Evolutionary conservation across 2,888 invertebrate genomes (phyloP), one percentile per base, ranked within the genome.

Genomic region (Chironomus tentans): DNA sequence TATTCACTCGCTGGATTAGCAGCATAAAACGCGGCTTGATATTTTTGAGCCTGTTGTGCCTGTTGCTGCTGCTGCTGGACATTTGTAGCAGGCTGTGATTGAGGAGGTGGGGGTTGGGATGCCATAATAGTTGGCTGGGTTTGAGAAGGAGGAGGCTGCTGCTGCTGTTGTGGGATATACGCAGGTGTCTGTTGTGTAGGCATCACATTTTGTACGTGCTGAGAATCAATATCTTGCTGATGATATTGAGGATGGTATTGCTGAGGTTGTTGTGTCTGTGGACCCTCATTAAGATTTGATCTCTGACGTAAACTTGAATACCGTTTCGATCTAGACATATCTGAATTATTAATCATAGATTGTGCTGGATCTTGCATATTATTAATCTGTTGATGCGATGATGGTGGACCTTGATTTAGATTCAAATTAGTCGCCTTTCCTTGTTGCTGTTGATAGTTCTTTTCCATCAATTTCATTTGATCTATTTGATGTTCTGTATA

Each of bases 241-340:
- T 78, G 78, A 28, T 71, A 61, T 61, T 71, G 71, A 1, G 50
- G 50, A 28, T 24, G 69, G 15, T 38, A 47, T 4, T 38, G 47
- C 7, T 38, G 47, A 15, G 24, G 2, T 78, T 79, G 81, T 70
- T 80, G 81, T 73, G 81, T 82, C 1, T 80, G 77, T 46, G 80
- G 80, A 24, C 80, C 82, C 38, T 83, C 83, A 1, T 82, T 77
- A 56, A 83, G 81, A 7, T 81, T 78, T 68, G 85, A 84, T 76
- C 88, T 82, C 81, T 89, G 89, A 76, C 91, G 85, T 79, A 90
- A 86, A 77, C 89, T 88, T 3, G 91, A 91, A 81, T 91, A 91
- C 24, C 91, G 85, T 80, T 91, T 91, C 7, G 90, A 87, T 78
- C 88, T 84, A 77, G 83, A 85, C 47, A 82, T 83, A 76, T 84